Evolutionary conservation across 2,888 invertebrate species (phyloP).

Genomic region (Drosophila parthenogenetica): DNA sequence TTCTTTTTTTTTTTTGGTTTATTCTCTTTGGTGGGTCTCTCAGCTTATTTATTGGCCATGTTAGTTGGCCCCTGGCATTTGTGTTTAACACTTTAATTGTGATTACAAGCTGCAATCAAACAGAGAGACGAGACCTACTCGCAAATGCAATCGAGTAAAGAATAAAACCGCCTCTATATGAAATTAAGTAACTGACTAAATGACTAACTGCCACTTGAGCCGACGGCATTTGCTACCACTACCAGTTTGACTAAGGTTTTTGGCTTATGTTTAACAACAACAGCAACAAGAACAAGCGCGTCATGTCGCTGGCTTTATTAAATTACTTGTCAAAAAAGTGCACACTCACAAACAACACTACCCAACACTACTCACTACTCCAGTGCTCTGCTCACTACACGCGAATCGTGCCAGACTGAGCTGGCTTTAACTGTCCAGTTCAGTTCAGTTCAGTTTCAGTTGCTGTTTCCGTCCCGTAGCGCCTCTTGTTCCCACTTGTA

Average conservation of each 20-base stretch:
- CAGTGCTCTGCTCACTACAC: slow-evolving; percentile 22
- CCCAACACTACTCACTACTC: no score
- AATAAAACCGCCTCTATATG: slow-evolving; percentile 18
- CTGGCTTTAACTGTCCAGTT: slow-evolving; percentile 42
- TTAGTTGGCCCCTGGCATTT: slow-evolving; percentile 76
- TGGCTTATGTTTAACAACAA: slow-evolving; percentile 47
- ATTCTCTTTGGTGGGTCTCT: neutral
- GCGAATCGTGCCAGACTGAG: slow-evolving; percentile 48
- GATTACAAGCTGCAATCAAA: slow-evolving; percentile 80
- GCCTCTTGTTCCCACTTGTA: slow-evolving; percentile 3
- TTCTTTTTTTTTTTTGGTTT: slow-evolving; percentile 9
- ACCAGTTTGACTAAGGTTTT: slow-evolving; percentile 21
- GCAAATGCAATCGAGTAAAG: slow-evolving; percentile 40
- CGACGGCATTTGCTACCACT: slow-evolving; percentile 57
- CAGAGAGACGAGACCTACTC: slow-evolving; percentile 27
- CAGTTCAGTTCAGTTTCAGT: slow-evolving; percentile 20
- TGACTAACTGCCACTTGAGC: slow-evolving; percentile 59
- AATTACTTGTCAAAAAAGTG: slow-evolving; percentile 81
- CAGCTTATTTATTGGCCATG: slow-evolving; percentile 26
- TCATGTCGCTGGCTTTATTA: slow-evolving; percentile 79
- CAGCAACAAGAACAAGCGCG: slow-evolving; percentile 60
- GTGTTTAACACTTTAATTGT: slow-evolving; percentile 82
- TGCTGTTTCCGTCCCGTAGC: neutral
- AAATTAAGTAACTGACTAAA: slow-evolving; percentile 28
- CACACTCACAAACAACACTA: slow-evolving; percentile 41